Conservation (phyloP, 2,888 invertebrate genomes). For the Desoria tigrina region DNA sequence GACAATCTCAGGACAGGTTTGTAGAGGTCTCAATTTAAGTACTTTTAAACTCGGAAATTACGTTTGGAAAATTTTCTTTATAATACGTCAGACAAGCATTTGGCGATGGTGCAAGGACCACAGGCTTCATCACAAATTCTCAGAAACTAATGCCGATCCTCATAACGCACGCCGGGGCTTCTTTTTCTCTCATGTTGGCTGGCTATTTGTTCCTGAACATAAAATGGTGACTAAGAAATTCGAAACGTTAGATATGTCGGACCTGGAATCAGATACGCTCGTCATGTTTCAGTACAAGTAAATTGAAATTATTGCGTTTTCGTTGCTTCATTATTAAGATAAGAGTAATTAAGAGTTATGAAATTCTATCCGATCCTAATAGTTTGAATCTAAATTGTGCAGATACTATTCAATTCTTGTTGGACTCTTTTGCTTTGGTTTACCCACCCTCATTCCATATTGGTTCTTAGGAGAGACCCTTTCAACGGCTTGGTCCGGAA, state of each 20-base stretch:
- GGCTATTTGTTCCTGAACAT: constrained; percentile 88
- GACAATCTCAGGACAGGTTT: constrained; percentile 86
- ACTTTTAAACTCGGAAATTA: neutral
- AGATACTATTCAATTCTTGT: constrained; percentile 30
- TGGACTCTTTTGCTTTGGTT: constrained; percentile 15
- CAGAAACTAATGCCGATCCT: constrained; percentile 91
- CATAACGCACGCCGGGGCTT: constrained; percentile 83
- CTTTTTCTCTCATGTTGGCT: constrained; percentile 94
- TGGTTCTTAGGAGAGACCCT: constrained; percentile 80
- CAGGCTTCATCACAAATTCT: constrained; percentile 85
- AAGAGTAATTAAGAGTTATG: too few species aligned
- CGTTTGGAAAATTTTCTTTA: too few species aligned
- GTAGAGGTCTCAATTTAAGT: constrained; percentile 37
- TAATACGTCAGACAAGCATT: constrained; percentile 58
- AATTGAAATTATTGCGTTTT: constrained; percentile 44
- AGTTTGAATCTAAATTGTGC: too few species aligned
- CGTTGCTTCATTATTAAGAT: too few species aligned
- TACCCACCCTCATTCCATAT: constrained; percentile 71
- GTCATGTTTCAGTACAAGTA: constrained; percentile 84
- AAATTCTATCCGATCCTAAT: too few species aligned
- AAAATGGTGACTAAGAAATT: constrained; percentile 85
- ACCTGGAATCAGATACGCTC: constrained; percentile 77
- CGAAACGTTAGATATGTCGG: constrained; percentile 78
- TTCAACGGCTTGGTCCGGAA: constrained; percentile 76
- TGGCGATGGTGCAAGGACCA: constrained; percentile 67